Conservation (phyloP, 2,797 vertebrate genomes). For the Psittacula derbiana region DNA sequence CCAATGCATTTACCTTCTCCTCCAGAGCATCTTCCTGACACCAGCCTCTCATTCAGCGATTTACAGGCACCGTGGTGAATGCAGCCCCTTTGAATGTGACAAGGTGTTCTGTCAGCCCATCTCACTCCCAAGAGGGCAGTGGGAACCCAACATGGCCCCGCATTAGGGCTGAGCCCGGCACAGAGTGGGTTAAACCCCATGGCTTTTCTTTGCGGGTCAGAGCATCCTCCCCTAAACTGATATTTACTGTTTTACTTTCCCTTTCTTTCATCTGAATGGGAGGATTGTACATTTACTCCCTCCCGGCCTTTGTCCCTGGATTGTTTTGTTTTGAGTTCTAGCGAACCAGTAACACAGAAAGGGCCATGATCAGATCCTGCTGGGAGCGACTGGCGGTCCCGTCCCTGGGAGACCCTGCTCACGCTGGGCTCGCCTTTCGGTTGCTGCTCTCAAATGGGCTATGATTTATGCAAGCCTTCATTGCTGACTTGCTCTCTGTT, state of each 20-base stretch:
- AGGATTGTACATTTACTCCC: conserved; percentile 68
- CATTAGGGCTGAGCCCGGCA: neutral
- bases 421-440: conserved; percentile 14
- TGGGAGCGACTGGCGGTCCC: conserved; percentile 47
- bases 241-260: conserved; percentile 73
- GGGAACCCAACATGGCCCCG: rapidly evolving
- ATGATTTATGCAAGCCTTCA: conserved; percentile 62
- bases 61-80: rapidly evolving
- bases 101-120: rapidly evolving
- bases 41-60: neutral
- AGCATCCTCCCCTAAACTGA: conserved; percentile 59
- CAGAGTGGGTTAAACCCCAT: conserved; percentile 40
- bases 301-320: conserved; percentile 54
- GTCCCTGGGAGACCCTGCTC: conserved; percentile 63
- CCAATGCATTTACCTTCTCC: neutral
- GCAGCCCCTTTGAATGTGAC: neutral
- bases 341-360: conserved; percentile 57
- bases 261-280: conserved; percentile 72
- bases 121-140: rapidly evolving
- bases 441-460: conserved; percentile 52
- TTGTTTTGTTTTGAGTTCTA: conserved; percentile 69
- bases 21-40: neutral
- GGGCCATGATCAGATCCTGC: conserved; percentile 52
- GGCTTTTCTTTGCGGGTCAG: conserved; percentile 56
- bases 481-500: conserved; percentile 60